phyloP scores from a whole-genome alignment of 2,888 invertebrate genomes.

The Torymus auratus region DNA sequence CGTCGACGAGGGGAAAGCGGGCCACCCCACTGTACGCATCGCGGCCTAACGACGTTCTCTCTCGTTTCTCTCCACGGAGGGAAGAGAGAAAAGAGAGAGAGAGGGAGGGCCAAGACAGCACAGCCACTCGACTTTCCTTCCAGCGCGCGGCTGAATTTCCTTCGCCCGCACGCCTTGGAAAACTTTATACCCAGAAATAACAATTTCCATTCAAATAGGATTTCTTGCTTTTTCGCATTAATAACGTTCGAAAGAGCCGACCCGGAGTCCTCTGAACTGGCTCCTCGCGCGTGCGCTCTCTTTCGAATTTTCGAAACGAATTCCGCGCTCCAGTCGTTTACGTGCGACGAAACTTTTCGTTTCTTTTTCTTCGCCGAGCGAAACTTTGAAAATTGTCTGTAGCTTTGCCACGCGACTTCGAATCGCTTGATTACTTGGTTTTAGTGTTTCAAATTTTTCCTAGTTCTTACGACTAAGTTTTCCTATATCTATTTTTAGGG shows the following conservation, averaged over 20 bases:
- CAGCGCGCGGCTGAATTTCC: slow-evolving; percentile 30
- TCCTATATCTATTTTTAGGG: too few species aligned
- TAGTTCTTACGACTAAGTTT: not conserved
- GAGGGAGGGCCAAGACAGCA: slow-evolving; percentile 31
- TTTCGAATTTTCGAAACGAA: slow-evolving; percentile 38
- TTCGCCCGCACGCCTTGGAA: slow-evolving; percentile 34
- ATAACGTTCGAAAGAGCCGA: slow-evolving; percentile 45
- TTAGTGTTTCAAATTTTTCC: not conserved
- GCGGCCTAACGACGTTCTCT: slow-evolving; percentile 71
- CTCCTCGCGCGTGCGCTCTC: not conserved
- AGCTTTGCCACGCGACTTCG: not conserved
- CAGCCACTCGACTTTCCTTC: slow-evolving; percentile 55
- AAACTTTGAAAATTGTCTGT: not conserved
- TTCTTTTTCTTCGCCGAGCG: not conserved
- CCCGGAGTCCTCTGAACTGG: too few species aligned
- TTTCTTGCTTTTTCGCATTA: slow-evolving; percentile 56
- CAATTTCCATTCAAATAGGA: slow-evolving; percentile 60
- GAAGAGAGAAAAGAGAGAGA: slow-evolving; percentile 18
- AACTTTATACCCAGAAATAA: slow-evolving; percentile 57
- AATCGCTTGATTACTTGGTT: not conserved
- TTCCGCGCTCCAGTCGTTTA: slow-evolving; percentile 16
- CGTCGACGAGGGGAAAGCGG: slow-evolving; percentile 52
- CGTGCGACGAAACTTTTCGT: not conserved
- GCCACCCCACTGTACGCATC: slow-evolving; percentile 58
- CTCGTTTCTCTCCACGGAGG: slow-evolving; percentile 62